Evolutionary conservation across 2,113 vertebrate genomes (phyloP).

Genomic region (Setophaga coronata): DNA sequence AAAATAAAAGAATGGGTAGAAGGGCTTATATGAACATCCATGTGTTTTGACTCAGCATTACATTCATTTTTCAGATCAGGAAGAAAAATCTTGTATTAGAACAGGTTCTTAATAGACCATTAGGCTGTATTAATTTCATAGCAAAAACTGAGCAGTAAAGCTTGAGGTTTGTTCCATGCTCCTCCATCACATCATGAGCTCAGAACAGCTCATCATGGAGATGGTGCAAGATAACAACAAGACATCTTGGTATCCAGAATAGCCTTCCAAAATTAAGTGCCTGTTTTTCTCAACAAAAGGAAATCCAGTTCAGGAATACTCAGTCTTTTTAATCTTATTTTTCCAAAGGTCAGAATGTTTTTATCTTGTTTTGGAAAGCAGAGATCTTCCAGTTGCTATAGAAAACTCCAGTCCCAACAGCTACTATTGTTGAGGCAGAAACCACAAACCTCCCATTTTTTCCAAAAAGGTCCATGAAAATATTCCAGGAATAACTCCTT

Average conservation of each 20-base stretch:
- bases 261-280: conserved; percentile 26
- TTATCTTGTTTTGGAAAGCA: neutral
- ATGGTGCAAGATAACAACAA: neutral
- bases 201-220: neutral
- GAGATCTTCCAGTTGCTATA: neutral
- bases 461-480: neutral
- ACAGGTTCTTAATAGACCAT: neutral
- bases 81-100: neutral
- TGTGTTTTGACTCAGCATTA: neutral
- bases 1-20: neutral
- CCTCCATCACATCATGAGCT: neutral
- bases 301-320: conserved; percentile 24
- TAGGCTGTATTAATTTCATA: neutral
- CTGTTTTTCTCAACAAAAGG: neutral
- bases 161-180: neutral
- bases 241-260: neutral
- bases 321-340: neutral
- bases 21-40: neutral
- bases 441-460: neutral
- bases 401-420: neutral
- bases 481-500: neutral
- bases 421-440: neutral
- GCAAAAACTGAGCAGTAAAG: neutral
- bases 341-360: neutral
- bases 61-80: neutral